phyloP scores from a whole-genome alignment of 92 coral and sea anemone species.

The Virgularia gustaviana region DNA sequence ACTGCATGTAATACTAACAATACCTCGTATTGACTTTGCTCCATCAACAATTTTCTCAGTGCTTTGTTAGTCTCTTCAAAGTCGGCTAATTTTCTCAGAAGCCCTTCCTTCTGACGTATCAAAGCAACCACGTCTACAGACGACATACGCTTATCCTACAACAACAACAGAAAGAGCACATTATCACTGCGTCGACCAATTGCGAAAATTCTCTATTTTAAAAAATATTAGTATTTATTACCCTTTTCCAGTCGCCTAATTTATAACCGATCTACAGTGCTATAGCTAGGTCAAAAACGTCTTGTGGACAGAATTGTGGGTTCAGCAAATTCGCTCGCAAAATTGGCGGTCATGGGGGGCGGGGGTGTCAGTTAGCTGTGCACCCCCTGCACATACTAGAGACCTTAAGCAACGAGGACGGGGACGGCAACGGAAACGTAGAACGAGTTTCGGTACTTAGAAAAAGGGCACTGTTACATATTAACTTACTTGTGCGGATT shows the following conservation, averaged over 20 bases:
- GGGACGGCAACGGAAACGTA: too few species aligned
- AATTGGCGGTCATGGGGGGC: too few species aligned
- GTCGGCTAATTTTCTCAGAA: conserved; percentile 83
- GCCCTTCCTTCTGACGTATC: conserved; percentile 76
- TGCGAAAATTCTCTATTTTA: not conserved
- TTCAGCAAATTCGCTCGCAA: too few species aligned
- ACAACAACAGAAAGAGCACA: not conserved
- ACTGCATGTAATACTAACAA: too few species aligned
- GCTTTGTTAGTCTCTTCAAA: conserved; percentile 88
- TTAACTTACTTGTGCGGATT: not conserved
- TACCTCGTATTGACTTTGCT: conserved; percentile 80
- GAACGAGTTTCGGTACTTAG: too few species aligned
- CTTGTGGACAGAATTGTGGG: too few species aligned
- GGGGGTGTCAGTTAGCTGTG: not conserved
- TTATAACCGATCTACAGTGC: too few species aligned
- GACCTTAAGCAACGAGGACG: not conserved
- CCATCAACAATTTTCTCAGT: conserved; percentile 73
- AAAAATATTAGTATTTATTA: too few species aligned
- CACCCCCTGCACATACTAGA: not conserved
- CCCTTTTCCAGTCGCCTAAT: not conserved
- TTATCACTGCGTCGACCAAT: not conserved
- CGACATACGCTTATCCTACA: conserved; percentile 84
- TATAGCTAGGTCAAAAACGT: too few species aligned
- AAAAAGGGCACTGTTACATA: too few species aligned
- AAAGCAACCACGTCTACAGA: conserved; percentile 76